Evolutionary conservation across 2,888 invertebrate species (phyloP).

Genomic region (Heliconius sara): DNA sequence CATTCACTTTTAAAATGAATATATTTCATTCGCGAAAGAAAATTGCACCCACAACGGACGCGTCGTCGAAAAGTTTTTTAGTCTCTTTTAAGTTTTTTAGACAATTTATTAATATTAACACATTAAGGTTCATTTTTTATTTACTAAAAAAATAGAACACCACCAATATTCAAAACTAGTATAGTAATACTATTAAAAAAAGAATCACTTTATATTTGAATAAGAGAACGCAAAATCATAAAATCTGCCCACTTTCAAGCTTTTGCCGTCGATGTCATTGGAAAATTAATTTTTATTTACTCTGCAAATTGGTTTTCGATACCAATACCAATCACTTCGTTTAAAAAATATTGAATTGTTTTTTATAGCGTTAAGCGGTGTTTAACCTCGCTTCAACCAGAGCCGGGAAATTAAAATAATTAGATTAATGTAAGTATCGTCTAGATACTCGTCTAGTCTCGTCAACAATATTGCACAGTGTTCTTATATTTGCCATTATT

Average conservation of each 20-base stretch:
- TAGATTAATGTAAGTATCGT: neutral
- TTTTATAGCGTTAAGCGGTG: neutral
- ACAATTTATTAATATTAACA: too few relatives aligned
- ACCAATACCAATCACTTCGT: slow-evolving; percentile 7
- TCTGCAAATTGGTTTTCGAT: slow-evolving; percentile 38
- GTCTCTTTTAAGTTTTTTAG: too few relatives aligned
- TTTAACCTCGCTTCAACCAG: too few relatives aligned
- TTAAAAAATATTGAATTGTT: slow-evolving; percentile 10
- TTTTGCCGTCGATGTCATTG: slow-evolving; percentile 9
- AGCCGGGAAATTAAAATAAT: neutral
- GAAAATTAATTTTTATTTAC: slow-evolving; percentile 31
- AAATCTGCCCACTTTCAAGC: neutral
- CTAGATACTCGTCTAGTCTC: too few relatives aligned
- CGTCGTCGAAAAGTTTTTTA: too few relatives aligned
- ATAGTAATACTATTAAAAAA: neutral
- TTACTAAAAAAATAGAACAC: neutral
- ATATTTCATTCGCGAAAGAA: too few relatives aligned
- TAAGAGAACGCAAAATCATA: neutral
- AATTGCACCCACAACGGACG: too few relatives aligned
- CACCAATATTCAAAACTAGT: neutral
- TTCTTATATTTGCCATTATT: too few relatives aligned
- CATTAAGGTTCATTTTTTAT: too few relatives aligned
- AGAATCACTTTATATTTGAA: slow-evolving; percentile 13
- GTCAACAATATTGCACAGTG: too few relatives aligned
- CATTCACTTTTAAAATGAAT: too few relatives aligned